Evolutionary conservation across 1,140 invertebrate species (phyloP), one percentile per base, ranked within the genome.

Genomic region (Meloidogyne floridensis): DNA sequence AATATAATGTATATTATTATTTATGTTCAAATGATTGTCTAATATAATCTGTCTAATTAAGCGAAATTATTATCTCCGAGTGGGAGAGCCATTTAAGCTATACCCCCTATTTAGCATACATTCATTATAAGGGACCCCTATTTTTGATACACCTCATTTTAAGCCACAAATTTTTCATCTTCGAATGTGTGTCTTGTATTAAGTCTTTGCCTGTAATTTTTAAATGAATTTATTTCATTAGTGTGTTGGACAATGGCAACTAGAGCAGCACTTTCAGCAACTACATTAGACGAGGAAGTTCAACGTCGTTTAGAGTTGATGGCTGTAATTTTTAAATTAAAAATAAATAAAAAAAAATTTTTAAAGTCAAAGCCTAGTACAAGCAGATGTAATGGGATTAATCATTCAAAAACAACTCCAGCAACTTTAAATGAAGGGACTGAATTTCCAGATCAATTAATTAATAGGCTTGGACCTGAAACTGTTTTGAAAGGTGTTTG

Each of bases 171-270:
- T 32, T 32, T 32, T 32, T 32, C 32, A 32, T 32, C 32, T 32
- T 32, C 32, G 32, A 32, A 32, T 32, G 32, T 32, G 32, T 32
- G 32, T 32, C 32, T 32, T 32, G 32, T 32, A 32, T 32, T 32
- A 32, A 32, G 32, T 0, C 32, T 32, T 32, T 32, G 32, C 32
- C 32, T 32, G 56, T 71, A 79, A 18, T 71, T 72, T 80, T 72
- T 72, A 8, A 65, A 54, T 65, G 18, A 82, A 10, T 80, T 75
- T 65, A 18, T 18, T 53, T 20, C 10, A 47, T 82, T 80, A 88
- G 87, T 86, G 32, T 88, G 87, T 79, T 89, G 86, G 87, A 88
- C 84, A 70, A 89, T 88, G 86, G 71, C 85, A 51, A 88, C 87
- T 10, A 80, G 86, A 53, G 82, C 86, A 47, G 87, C 87, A n/a